Evolutionary conservation across 1,140 invertebrate species (phyloP).

Genomic region (Cepaea nemoralis): DNA sequence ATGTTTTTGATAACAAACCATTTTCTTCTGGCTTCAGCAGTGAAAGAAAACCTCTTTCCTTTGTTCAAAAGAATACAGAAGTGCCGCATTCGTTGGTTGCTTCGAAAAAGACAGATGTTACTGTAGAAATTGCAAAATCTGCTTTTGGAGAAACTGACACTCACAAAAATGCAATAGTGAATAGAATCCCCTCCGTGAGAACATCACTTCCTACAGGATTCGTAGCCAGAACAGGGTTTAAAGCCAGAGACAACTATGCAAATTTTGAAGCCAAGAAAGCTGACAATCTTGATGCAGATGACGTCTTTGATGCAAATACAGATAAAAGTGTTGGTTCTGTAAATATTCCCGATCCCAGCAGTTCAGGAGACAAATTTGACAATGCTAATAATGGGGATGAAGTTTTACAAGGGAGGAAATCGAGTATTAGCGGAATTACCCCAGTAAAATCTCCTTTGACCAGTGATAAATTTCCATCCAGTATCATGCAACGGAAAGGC

Average conservation of each 20-base stretch:
- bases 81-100: neutral
- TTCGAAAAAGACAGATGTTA: neutral
- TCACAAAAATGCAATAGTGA: neutral
- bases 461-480: neutral
- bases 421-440: neutral
- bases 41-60: neutral
- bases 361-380: neutral
- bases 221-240: neutral
- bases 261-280: neutral
- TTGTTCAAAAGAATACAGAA: neutral
- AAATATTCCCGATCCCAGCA: neutral
- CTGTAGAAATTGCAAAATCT: neutral
- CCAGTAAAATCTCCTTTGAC: slow-evolving; percentile 12
- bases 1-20: neutral
- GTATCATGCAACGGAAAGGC: neutral
- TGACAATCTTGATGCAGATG: neutral
- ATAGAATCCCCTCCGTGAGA: neutral
- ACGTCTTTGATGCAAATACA: neutral
- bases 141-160: neutral
- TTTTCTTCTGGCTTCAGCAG: neutral
- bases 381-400: neutral
- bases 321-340: neutral
- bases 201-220: neutral
- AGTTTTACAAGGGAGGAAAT: neutral
- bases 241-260: neutral